Evolutionary conservation across 2,113 vertebrate species (phyloP).

Genomic region (Sprattus sprattus): DNA sequence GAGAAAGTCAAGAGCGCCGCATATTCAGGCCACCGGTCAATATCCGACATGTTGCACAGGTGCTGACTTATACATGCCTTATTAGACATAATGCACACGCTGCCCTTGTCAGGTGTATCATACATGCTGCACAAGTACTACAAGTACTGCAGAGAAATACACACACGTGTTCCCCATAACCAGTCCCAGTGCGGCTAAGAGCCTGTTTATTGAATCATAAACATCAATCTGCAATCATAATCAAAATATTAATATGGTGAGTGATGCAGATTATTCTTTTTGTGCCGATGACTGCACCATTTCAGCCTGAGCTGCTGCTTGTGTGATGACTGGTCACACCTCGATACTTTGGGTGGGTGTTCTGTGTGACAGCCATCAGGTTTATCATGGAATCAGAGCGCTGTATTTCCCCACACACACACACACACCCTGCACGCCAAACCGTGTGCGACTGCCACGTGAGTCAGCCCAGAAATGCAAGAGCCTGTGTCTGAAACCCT

Average conservation of each 20-base stretch:
- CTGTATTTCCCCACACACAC: not conserved
- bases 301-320: not conserved
- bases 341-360: not conserved
- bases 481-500: slow-evolving; percentile 7
- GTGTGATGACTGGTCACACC: slow-evolving; percentile 9
- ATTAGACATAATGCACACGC: slow-evolving; percentile 18
- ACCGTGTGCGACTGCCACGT: not conserved
- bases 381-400: not conserved
- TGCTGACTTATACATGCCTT: slow-evolving; percentile 44
- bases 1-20: not conserved
- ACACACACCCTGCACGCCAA: not conserved
- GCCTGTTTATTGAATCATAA: slow-evolving; percentile 31
- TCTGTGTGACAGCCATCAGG: not conserved
- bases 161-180: not conserved
- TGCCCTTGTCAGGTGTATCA: slow-evolving; percentile 13
- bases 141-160: not conserved
- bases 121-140: not conserved
- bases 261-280: slow-evolving; percentile 21
- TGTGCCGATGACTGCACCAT: not conserved
- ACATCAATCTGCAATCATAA: slow-evolving; percentile 26
- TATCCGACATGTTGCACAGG: slow-evolving; percentile 49
- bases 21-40: slow-evolving; percentile 34
- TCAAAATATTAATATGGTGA: slow-evolving; percentile 32
- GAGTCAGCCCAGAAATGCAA: not conserved
- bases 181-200: not conserved